Percentiles rank a stretch among this genome's conserved stretches.
These are phyloP conservation scores for Druceiella hillmani DNA, from an alignment of 2,888 invertebrate species.

Conservation along the genomic window DNA sequence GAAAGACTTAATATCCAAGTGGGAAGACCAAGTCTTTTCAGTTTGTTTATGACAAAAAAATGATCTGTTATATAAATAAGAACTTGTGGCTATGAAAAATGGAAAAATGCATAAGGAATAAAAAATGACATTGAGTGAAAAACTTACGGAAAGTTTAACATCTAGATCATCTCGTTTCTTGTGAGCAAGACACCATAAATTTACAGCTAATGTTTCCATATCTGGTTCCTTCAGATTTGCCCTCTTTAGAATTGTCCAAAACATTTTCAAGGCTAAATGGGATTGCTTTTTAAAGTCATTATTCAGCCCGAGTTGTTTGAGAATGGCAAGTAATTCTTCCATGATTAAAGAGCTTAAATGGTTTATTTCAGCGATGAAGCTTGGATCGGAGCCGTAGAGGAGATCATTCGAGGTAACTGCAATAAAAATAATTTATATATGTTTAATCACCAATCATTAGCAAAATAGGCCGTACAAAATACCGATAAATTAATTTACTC, in stretches of 20 bases:
- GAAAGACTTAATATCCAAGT: too few species aligned
- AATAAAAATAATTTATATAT: too few species aligned
- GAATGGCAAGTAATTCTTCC: constrained; percentile 57
- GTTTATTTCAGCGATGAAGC: constrained; percentile 69
- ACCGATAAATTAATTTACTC: too few species aligned
- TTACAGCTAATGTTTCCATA: constrained; percentile 56
- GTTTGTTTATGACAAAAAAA: too few species aligned
- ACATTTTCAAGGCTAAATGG: constrained; percentile 59
- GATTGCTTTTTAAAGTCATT: constrained; percentile 56
- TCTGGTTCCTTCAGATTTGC: constrained; percentile 51
- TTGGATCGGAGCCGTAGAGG: constrained; percentile 75
- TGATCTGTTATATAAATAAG: too few species aligned
- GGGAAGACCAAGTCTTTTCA: too few species aligned
- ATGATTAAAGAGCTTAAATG: constrained; percentile 61
- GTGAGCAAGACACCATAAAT: constrained; percentile 66
- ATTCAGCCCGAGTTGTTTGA: constrained; percentile 56
- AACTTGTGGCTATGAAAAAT: too few species aligned
- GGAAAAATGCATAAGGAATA: too few species aligned
- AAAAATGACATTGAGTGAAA: too few species aligned
- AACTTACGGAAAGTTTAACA: constrained; percentile 43
- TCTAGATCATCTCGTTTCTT: constrained; percentile 52
- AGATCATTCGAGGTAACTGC: constrained; percentile 79
- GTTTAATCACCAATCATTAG: too few species aligned
- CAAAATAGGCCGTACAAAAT: too few species aligned
- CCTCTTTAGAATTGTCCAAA: constrained; percentile 51